These are phyloP conservation scores for Bujurquina vittata DNA, from an alignment of 2,113 vertebrate species.

Conservation along the genomic window DNA sequence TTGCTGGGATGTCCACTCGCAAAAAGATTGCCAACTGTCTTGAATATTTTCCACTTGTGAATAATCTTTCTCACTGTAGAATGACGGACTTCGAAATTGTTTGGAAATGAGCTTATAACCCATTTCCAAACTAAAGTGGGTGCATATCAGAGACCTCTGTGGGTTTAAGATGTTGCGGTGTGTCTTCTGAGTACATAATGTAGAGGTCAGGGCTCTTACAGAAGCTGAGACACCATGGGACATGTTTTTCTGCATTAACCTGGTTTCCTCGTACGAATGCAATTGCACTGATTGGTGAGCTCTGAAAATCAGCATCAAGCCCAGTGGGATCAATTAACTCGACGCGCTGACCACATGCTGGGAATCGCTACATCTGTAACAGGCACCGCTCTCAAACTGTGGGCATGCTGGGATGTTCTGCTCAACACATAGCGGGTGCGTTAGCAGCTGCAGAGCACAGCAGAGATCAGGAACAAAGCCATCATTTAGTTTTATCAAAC, in stretches of 20 bases:
- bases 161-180: not conserved
- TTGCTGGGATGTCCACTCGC: not conserved
- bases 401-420: not conserved
- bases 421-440: not conserved
- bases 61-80: not conserved
- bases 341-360: not conserved
- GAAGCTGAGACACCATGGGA: not conserved
- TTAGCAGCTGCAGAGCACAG: not conserved
- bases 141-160: not conserved
- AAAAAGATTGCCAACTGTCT: not conserved
- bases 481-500: not conserved
- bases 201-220: not conserved
- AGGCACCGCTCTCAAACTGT: not conserved
- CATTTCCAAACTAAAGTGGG: too few relatives aligned
- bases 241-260: not conserved
- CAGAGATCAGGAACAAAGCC: not conserved
- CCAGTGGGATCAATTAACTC: slow-evolving; percentile 36
- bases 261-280: not conserved
- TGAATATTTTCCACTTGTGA: not conserved
- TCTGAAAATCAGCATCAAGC: slow-evolving; percentile 2
- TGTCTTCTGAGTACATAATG: not conserved
- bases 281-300: not conserved
- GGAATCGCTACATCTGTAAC: not conserved
- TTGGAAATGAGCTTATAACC: not conserved
- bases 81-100: not conserved